Evolutionary conservation across 1,140 invertebrate species (phyloP), one percentile per base, ranked within the genome.

Genomic region (Mya arenaria): DNA sequence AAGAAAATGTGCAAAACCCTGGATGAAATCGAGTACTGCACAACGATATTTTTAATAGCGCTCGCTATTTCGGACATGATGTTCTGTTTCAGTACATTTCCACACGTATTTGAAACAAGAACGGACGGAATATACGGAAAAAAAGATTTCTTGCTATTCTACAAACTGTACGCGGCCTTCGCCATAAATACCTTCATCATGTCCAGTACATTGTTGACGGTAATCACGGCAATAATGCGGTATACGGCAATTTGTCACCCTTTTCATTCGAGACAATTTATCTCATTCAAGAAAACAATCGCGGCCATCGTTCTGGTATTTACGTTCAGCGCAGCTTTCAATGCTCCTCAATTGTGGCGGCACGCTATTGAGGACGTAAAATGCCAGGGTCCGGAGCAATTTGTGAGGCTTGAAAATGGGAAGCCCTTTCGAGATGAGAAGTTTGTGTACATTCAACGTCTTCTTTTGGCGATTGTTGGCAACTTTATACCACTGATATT

Each of bases 181-280:
- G 85, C 88, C 17, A 90, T 90, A 66, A 90, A 84, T 78, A 87
- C 85, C 4, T 90, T 90, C 58, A 91, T 91, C 28, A 73, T 91
- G 62, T 88, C 86, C 17, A 89, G 88, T 60, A 91, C 90, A 6
- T 60, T 87, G 56, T 75, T 91, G 15, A 91, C 90, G 0, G 86
- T 91, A 0, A 58, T 88, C 2, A 89, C 89, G 5, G 88, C 90
- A n/a, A 78, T 88, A 1, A 87, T 89, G 82, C 41, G 90, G 17
- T 91, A 90, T 63, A 73, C 90, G 0, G 90, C 87, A 4, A 89
- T 91, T 17, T 89, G 90, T 71, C 88, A 90, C 52, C 90, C 90
- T 13, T 88, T 91, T 25, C 75, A 85, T 17, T 87, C 89, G 0
- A 62, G 90, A 44, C 84, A 88, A 44, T 83, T 88, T 34, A 85